Evolutionary conservation across 2,888 invertebrate genomes (phyloP), one percentile per base, ranked within the genome.

Genomic region (Saturnia japonica): DNA sequence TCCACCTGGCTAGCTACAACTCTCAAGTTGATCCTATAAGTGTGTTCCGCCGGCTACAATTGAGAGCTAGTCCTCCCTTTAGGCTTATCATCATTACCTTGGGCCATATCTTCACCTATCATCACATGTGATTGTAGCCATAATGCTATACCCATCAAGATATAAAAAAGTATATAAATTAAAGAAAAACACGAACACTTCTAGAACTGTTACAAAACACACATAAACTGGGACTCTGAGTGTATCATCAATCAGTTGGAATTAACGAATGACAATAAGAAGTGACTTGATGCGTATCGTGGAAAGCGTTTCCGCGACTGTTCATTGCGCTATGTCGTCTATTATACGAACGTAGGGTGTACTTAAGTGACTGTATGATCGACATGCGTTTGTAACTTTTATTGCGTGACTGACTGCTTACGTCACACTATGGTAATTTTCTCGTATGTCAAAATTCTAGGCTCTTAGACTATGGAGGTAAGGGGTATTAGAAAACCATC

Each of bases 231-330:
- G 57, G 25, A 14, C 57, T 28, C 28, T 14, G 12, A 6, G 57
- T 64, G 40, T 40, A n/a, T 40, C 64, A n/a, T 40, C 64, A 64
- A 64, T 64, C 80, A 77, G 71, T 71, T n/a, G 67, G 71, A 78
- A 71, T 78, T 74, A 72, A 45, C 8, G 72, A 64, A 1, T 25
- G 34, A 40, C 64, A 64, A 40, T 64, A 64, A 16, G 64, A 40
- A 64, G 40, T 64, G 64, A n/a, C 64, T n/a, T 64, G 64, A 69
- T 64, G 64, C 64, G 64, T 64, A 19, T 14, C 64, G 19, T 40
- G 64, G 64, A 64, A 64, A 64, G 64, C 64, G 40, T 64, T 64
- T 64, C 64, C 64, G 64, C 40, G 40, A 40, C 28, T n/a, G 40
- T 40, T n/a, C 19, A 25, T 64, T 64, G 64, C 64, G 64, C 40